Conservation (phyloP, 2,113 vertebrate genomes). For the Tiliqua scincoides region DNA sequence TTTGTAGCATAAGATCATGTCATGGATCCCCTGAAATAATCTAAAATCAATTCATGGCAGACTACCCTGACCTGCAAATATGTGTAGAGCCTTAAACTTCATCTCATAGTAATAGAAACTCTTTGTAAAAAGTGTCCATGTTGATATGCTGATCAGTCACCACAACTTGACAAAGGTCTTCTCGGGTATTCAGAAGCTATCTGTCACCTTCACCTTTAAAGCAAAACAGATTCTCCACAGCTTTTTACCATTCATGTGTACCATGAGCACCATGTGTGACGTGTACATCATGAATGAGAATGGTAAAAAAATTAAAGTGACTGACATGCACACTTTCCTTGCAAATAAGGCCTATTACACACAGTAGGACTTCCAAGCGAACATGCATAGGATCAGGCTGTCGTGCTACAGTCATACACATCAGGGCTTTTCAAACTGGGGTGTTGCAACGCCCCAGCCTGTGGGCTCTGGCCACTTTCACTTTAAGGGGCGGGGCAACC, state of each 20-base stretch:
- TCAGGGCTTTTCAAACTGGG: too few relatives aligned
- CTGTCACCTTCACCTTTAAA: background rate
- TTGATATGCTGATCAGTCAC: background rate
- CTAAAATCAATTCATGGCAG: background rate
- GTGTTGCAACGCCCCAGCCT: too few relatives aligned
- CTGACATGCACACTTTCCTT: background rate
- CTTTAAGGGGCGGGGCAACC: too few relatives aligned
- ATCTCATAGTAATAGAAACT: background rate
- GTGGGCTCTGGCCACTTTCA: too few relatives aligned
- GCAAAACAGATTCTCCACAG: background rate
- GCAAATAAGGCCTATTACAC: too few relatives aligned
- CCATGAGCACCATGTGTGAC: too few relatives aligned
- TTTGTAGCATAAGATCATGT: constrained; percentile 14
- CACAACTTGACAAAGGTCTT: background rate
- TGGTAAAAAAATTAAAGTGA: background rate
- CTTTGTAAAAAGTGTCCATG: background rate
- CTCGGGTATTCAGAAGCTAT: background rate
- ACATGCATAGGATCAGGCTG: background rate
- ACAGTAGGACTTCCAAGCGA: background rate
- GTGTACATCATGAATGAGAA: rapidly evolving
- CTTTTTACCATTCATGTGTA: background rate
- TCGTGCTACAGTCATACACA: too few relatives aligned
- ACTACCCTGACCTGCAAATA: background rate
- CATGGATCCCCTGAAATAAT: constrained; percentile 22
- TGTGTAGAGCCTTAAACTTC: background rate